Evolutionary conservation across 1,140 invertebrate species (phyloP).

Genomic region (Calliphora vicina): DNA sequence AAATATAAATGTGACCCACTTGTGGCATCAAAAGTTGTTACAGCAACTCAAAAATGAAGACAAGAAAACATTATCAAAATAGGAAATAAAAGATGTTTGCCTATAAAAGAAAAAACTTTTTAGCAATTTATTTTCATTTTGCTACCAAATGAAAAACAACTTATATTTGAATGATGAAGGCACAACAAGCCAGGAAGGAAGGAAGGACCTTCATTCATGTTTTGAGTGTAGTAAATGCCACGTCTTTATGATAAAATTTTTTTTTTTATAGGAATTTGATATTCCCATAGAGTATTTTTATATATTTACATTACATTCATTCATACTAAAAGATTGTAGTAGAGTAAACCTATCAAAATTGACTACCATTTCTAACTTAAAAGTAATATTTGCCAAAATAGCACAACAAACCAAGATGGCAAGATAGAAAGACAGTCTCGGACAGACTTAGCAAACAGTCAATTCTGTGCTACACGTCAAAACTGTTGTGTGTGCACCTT

Average conservation of each 20-base stretch:
- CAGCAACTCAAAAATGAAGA: no score
- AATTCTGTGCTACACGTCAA: no score
- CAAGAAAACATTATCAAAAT: background rate
- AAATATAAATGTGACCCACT: conserved; percentile 39
- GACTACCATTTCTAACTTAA: background rate
- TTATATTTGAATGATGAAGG: background rate
- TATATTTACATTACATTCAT: conserved; percentile 22
- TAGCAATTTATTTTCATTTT: conserved; percentile 22
- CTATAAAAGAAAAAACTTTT: background rate
- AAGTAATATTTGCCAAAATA: background rate
- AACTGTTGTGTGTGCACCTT: conserved; percentile 15
- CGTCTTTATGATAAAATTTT: conserved; percentile 11
- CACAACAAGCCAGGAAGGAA: background rate
- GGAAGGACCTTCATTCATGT: no score
- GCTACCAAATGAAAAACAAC: background rate
- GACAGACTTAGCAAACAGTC: no score
- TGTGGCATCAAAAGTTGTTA: conserved; percentile 16
- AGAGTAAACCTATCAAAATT: background rate
- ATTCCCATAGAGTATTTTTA: conserved; percentile 8
- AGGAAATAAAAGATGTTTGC: background rate
- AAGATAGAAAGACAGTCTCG: no score
- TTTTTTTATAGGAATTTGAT: conserved; percentile 13
- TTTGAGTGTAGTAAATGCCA: no score
- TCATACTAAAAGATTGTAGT: no score
- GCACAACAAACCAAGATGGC: background rate